A percentile compares a stretch with the other conserved stretches of the same genome.
Evolutionary conservation across 2,888 invertebrate genomes (phyloP).

Genomic region (Lasioglossum pauxillum): DNA sequence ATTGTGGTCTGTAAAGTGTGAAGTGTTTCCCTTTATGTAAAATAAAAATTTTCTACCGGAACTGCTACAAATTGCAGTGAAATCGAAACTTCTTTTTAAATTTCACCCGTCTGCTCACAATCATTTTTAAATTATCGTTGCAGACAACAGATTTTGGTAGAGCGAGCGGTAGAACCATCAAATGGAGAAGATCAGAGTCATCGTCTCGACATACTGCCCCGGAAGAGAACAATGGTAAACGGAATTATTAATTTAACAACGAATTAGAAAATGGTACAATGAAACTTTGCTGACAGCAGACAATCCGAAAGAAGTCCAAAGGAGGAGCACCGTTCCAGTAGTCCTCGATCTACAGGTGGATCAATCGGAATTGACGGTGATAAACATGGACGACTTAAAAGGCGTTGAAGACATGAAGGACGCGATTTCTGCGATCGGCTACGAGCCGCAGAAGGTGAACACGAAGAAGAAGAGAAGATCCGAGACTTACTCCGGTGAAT

Average conservation of each 20-base stretch:
- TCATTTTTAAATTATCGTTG: background rate
- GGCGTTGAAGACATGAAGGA: constrained; percentile 71
- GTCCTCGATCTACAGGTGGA: constrained; percentile 57
- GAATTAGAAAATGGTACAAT: background rate
- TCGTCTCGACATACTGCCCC: constrained; percentile 12
- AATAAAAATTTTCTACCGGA: too few relatives aligned
- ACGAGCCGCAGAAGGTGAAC: constrained; percentile 76
- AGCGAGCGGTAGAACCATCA: background rate
- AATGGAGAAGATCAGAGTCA: background rate
- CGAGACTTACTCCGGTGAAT: constrained; percentile 12
- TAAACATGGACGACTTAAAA: constrained; percentile 52
- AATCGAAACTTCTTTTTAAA: too few relatives aligned
- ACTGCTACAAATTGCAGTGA: too few relatives aligned
- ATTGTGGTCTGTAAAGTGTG: background rate
- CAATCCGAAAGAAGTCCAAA: background rate
- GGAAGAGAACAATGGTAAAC: constrained; percentile 27
- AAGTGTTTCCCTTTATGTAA: background rate
- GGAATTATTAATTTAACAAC: background rate
- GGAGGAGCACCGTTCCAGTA: background rate
- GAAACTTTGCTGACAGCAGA: background rate
- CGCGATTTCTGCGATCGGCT: constrained; percentile 70
- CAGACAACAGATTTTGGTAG: constrained; percentile 10
- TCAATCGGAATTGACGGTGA: constrained; percentile 45
- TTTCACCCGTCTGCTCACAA: background rate
- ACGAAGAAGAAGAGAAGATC: constrained; percentile 33